phyloP scores from a whole-genome alignment of 2,888 invertebrate genomes.

The Leptinotarsa tumamoca region DNA sequence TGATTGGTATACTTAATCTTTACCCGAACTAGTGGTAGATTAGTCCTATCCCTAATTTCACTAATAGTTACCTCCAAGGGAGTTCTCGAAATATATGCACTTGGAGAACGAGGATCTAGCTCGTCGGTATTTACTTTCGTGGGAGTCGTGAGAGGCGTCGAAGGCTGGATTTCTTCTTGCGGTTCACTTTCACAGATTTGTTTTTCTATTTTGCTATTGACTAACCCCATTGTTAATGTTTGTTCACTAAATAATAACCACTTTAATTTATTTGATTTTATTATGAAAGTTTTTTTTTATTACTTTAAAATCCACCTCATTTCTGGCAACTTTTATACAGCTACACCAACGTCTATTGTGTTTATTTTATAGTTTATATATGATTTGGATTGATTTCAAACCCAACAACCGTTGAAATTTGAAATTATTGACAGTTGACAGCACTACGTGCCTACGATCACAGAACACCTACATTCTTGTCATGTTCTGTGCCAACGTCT shows the following conservation, averaged over 20 bases:
- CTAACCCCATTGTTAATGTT: conserved; percentile 49
- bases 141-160: conserved; percentile 54
- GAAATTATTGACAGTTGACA: too few relatives aligned
- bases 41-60: conserved; percentile 18
- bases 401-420: too few relatives aligned
- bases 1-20: conserved; percentile 16
- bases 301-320: too few relatives aligned
- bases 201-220: conserved; percentile 51
- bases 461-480: too few relatives aligned
- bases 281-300: too few relatives aligned
- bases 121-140: conserved; percentile 47
- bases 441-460: too few relatives aligned
- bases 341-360: too few relatives aligned
- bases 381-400: too few relatives aligned
- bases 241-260: neutral
- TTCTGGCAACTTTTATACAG: too few relatives aligned
- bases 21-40: conserved; percentile 27
- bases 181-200: conserved; percentile 42
- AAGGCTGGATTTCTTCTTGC: conserved; percentile 46
- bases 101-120: conserved; percentile 73
- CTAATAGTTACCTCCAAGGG: conserved; percentile 70
- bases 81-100: conserved; percentile 71
- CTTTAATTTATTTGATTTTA: neutral
- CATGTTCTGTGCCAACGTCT: too few relatives aligned
- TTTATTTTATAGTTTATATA: too few relatives aligned